phyloP scores from a whole-genome alignment of 1,140 invertebrate species.

The Trachymyrmex cornetzi region DNA sequence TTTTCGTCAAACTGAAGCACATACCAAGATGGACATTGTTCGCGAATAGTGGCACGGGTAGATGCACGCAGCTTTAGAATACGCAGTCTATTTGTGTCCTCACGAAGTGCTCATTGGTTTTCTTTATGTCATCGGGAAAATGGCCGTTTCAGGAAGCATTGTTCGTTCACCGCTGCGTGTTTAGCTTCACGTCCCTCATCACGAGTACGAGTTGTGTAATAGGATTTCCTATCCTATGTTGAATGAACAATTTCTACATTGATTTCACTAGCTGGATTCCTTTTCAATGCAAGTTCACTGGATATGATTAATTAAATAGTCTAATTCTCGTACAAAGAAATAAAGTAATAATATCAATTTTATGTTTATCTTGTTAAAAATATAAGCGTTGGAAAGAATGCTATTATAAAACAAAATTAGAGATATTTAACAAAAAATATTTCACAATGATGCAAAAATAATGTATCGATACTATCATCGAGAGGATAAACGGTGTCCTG shows the following conservation, averaged over 20 bases:
- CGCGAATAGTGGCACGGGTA: constrained; percentile 4
- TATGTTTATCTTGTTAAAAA: neutral
- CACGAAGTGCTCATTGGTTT: constrained; percentile 43
- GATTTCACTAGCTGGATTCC: constrained; percentile 14
- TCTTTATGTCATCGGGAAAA: constrained; percentile 49
- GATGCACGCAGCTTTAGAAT: constrained; percentile 28
- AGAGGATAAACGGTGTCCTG: neutral
- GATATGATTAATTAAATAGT: neutral
- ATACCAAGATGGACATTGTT: constrained; percentile 30
- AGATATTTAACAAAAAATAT: neutral
- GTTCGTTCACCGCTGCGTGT: constrained; percentile 15
- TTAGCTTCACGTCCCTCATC: constrained; percentile 24
- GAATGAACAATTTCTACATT: constrained; percentile 12
- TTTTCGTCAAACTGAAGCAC: constrained; percentile 44
- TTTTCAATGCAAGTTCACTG: neutral
- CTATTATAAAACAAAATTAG: neutral
- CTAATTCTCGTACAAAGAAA: neutral
- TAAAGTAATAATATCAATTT: neutral
- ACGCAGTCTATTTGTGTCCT: constrained; percentile 35
- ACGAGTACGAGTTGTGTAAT: constrained; percentile 8
- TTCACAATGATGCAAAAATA: neutral
- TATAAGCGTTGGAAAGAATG: neutral
- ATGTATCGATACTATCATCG: neutral
- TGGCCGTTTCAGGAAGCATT: constrained; percentile 53
- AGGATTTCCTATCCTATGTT: neutral